Percentiles rank a stretch among this genome's conserved stretches.
Evolutionary conservation across 2,113 vertebrate genomes (phyloP).

Genomic region (Cryptomyrus ogoouensis): DNA sequence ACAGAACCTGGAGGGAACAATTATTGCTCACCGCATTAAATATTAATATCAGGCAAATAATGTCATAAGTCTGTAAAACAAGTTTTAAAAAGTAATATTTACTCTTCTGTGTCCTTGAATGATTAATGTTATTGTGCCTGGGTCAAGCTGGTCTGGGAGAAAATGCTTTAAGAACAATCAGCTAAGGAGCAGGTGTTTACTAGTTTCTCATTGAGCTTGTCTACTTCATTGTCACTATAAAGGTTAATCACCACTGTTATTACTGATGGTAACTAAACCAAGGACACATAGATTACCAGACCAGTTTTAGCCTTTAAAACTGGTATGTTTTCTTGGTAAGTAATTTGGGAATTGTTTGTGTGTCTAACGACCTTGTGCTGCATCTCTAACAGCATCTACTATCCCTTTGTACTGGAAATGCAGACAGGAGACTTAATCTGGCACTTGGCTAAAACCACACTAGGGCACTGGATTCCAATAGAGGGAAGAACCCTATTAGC

Average conservation of each 20-base stretch:
- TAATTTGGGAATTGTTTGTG: neutral
- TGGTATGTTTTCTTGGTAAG: neutral
- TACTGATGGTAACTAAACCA: neutral
- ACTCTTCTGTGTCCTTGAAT: neutral
- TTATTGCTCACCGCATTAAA: neutral
- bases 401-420: neutral
- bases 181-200: neutral
- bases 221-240: neutral
- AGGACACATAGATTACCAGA: neutral
- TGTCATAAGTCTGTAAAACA: neutral
- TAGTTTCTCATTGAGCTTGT: neutral
- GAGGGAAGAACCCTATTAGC: neutral
- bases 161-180: neutral
- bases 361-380: neutral
- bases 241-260: neutral
- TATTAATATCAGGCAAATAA: neutral
- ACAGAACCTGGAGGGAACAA: neutral
- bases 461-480: neutral
- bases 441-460: constrained; percentile 1
- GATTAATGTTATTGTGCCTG: neutral
- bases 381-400: neutral
- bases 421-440: constrained; percentile 6
- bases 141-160: neutral
- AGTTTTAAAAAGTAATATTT: neutral
- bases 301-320: neutral